These are phyloP conservation scores for Mesorhabditis spiculigera DNA, from an alignment of 2,888 invertebrate species.

Conservation along the genomic window DNA sequence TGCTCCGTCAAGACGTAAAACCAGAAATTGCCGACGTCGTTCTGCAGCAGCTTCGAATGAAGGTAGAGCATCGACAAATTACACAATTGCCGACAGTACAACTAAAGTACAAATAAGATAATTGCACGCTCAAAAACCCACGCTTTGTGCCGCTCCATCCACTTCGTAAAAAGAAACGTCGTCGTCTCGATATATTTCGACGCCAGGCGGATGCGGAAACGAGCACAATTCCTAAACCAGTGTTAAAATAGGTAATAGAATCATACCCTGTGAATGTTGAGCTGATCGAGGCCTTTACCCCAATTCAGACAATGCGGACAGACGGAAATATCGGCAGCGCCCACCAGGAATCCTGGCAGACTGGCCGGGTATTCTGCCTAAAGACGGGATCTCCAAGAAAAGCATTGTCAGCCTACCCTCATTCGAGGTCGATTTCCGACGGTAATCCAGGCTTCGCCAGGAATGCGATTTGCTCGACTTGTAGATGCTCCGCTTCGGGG, in stretches of 20 bases:
- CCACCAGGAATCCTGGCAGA: neutral
- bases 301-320: constrained; percentile 34
- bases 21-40: constrained; percentile 81
- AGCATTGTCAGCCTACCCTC: too few species aligned
- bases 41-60: constrained; percentile 85
- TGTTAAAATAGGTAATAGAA: neutral
- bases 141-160: constrained; percentile 74
- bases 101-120: constrained; percentile 51
- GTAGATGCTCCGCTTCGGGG: too few species aligned
- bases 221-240: neutral
- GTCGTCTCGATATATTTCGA: constrained; percentile 87
- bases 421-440: too few species aligned
- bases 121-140: constrained; percentile 1
- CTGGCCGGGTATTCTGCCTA: too few species aligned
- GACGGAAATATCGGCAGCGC: constrained; percentile 8
- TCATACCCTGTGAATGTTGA: constrained; percentile 31
- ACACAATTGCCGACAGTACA: constrained; percentile 94
- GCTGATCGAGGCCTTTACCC: constrained; percentile 15
- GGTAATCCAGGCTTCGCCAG: too few species aligned
- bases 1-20: constrained; percentile 97
- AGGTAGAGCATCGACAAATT: constrained; percentile 94
- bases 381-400: too few species aligned
- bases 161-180: constrained; percentile 87
- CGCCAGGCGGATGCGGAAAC: constrained; percentile 83
- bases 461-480: too few species aligned